These are phyloP conservation scores for Sarcophaga bullata DNA, from an alignment of 1,140 invertebrate species.

Conservation along the genomic window DNA sequence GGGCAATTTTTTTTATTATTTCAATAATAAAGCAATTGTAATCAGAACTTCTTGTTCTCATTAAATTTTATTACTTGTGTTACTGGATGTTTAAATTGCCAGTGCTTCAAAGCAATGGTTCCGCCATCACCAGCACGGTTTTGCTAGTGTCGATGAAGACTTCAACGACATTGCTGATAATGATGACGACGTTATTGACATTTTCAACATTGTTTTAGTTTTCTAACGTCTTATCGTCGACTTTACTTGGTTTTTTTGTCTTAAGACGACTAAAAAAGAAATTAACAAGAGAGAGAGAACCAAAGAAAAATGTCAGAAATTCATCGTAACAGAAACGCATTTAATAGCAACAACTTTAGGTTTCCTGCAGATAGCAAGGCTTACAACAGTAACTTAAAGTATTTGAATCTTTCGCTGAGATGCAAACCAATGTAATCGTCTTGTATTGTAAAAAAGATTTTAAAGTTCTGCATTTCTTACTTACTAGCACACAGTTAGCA, in stretches of 20 bases:
- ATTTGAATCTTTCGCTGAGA: neutral
- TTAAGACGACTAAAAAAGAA: neutral
- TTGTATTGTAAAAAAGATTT: neutral
- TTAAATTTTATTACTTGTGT: slow-evolving; percentile 23
- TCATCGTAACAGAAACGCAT: slow-evolving; percentile 16
- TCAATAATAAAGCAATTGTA: slow-evolving; percentile 27
- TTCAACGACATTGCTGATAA: neutral
- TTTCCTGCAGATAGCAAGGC: neutral
- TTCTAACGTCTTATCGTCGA: neutral
- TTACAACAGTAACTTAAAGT: neutral
- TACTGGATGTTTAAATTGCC: neutral
- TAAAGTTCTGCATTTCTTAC: neutral
- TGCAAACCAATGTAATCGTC: neutral
- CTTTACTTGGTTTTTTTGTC: neutral
- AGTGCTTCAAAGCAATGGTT: neutral
- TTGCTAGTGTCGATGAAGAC: neutral
- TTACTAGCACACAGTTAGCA: neutral
- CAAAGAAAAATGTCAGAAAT: slow-evolving; percentile 17
- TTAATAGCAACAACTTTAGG: neutral
- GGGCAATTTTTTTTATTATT: neutral
- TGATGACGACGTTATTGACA: neutral
- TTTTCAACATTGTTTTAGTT: slow-evolving; percentile 4
- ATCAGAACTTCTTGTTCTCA: slow-evolving; percentile 9
- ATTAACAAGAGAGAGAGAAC: neutral
- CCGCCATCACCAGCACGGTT: no score